These are phyloP conservation scores for Lophochroa leadbeateri DNA, from an alignment of 2,113 vertebrate genomes.

Conservation along the genomic window DNA sequence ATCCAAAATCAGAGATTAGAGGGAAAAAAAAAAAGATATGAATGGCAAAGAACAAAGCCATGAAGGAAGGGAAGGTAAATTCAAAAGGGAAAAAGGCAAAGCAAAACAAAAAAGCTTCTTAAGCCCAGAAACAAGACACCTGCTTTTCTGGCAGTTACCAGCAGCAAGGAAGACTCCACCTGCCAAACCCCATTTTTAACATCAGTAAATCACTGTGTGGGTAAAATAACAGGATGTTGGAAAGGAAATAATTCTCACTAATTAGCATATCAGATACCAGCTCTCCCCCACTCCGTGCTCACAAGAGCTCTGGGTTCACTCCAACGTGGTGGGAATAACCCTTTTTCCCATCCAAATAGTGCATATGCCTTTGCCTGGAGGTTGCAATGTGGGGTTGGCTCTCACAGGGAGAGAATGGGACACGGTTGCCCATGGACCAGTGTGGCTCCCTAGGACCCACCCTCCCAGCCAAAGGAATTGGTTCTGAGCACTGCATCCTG, in stretches of 20 bases:
- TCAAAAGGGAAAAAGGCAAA: not conserved
- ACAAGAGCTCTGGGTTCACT: not conserved
- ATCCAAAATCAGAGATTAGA: constrained; percentile 51
- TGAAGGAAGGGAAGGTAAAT: not conserved
- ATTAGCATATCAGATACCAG: not conserved
- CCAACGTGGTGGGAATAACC: fast-evolving
- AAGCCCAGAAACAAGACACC: constrained; percentile 47
- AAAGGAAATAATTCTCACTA: constrained; percentile 28
- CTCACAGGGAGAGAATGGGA: fast-evolving
- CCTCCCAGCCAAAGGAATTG: not conserved
- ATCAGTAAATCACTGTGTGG: constrained; percentile 35
- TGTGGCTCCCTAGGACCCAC: fast-evolving
- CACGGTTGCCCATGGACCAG: not conserved
- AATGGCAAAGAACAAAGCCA: constrained; percentile 36
- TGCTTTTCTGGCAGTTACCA: constrained; percentile 43
- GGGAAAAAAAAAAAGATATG: not conserved
- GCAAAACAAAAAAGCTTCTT: not conserved
- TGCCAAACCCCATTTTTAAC: not conserved
- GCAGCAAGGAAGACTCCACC: not conserved
- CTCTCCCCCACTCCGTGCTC: not conserved
- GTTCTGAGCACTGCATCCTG: not conserved
- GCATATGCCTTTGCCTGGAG: not conserved
- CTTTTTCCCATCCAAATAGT: too few relatives aligned
- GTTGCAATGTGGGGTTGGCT: not conserved
- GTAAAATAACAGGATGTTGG: constrained; percentile 68